Evolutionary conservation across 2,113 vertebrate species (phyloP).

Genomic region (Xenopus borealis): DNA sequence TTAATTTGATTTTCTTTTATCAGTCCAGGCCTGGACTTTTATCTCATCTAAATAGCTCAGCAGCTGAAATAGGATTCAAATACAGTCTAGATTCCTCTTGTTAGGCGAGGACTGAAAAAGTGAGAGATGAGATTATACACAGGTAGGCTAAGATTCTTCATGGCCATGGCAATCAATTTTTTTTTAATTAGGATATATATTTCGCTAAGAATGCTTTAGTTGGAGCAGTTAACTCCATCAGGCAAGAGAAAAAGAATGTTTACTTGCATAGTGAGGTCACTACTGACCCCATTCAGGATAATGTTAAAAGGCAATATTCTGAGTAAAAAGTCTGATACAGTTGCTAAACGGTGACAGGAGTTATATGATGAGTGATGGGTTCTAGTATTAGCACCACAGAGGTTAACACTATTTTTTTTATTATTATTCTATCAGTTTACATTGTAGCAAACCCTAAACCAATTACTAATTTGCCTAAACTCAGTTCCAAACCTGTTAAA

Average conservation of each 20-base stretch:
- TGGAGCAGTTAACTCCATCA: conserved; percentile 21
- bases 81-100: conserved; percentile 30
- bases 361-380: no score
- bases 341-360: no score
- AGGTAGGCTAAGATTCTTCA: conserved; percentile 24
- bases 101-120: conserved; percentile 22
- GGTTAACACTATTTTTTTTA: no score
- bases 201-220: not conserved
- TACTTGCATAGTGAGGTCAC: no score
- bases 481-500: no score
- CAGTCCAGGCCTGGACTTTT: conserved; percentile 28
- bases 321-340: no score
- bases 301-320: no score
- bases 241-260: not conserved
- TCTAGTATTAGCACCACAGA: no score
- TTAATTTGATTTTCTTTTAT: conserved; percentile 47
- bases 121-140: conserved; percentile 28
- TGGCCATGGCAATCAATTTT: conserved; percentile 26
- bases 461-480: no score
- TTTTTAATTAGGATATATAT: not conserved
- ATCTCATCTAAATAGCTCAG: conserved; percentile 44
- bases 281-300: no score
- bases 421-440: no score
- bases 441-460: no score
- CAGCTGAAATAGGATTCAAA: conserved; percentile 43